These are phyloP conservation scores for Triops longicaudatus DNA, from an alignment of 1,140 invertebrate species.

Conservation along the genomic window DNA sequence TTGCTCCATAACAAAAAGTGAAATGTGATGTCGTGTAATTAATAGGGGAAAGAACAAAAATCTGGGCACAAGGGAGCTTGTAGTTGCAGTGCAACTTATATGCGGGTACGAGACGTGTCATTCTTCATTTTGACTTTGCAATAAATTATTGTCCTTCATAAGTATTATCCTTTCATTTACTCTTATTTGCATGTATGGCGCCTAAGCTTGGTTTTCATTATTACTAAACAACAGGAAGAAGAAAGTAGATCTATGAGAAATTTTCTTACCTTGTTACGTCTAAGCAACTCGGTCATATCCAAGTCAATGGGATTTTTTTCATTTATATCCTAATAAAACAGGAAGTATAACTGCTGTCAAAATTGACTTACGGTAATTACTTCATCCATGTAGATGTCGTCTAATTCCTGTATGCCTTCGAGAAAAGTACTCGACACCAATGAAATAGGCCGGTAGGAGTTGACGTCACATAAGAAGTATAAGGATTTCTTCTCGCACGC, in stretches of 20 bases:
- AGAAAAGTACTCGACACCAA: background rate
- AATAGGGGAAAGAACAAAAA: background rate
- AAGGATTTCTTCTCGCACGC: background rate
- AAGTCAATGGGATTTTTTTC: too few relatives aligned
- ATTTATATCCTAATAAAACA: too few relatives aligned
- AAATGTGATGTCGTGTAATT: background rate
- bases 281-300: too few relatives aligned
- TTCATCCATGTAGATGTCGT: too few relatives aligned
- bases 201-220: too few relatives aligned
- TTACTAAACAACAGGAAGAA: too few relatives aligned
- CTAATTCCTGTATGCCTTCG: background rate
- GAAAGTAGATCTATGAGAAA: too few relatives aligned
- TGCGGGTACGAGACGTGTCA: background rate
- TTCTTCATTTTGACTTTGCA: background rate
- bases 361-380: too few relatives aligned
- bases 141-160: conserved; percentile 5
- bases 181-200: too few relatives aligned
- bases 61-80: background rate
- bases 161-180: background rate
- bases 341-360: too few relatives aligned
- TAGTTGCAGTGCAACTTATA: background rate
- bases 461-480: background rate
- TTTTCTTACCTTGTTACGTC: too few relatives aligned
- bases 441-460: background rate
- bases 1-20: background rate